Evolutionary conservation across 2,113 vertebrate species (phyloP), one percentile per base, ranked within the genome.

Genomic region (Cyanistes caeruleus): DNA sequence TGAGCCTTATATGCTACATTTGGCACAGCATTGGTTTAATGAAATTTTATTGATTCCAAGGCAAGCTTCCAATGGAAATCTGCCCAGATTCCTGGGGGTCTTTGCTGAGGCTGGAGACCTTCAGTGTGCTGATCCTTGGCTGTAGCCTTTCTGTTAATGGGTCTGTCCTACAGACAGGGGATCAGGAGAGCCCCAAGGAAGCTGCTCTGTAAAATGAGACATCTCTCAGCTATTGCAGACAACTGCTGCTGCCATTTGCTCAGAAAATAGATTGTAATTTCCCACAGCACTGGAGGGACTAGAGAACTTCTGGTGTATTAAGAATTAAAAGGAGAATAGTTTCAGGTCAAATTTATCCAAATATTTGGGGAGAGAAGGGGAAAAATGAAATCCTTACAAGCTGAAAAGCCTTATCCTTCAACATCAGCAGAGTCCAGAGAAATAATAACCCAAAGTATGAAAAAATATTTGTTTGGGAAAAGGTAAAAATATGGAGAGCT

Each of bases 31-130:
- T 64, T 69, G 41, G 25, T 68, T 95, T 93, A 95, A 96, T 94
- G 93, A 95, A 96, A 94, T 95, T 95, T 94, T 96, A 94, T 72
- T 93, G 93, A 95, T 89, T 95, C 89, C 70, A 95, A 84, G 83
- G 89, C 93, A 93, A 95, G 56, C 37, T 93, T 97, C 89, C 76
- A 94, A 8, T 76, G 94, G 94, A 94, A 95, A 82, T 56, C 37
- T 94, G 77, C 93, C 94, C 81, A 93, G 69, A 95, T 96, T 97
- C 87, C 77, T 96, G 91, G 70, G 84, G 87, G 91, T 96, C 91
- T 95, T 89, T 96, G 87, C 56, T 89, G 81, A 41, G 87, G 44
- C 84, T 92, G 77, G 59, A 95, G 95, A 95, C 91, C 84, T 89
- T 73, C 63, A 22, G 43, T 86, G 65, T 79, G 65, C 62, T 79